Base-by-base conservation (phyloP, 2,797 vertebrate genomes). In the Tapirus indicus region DNA sequence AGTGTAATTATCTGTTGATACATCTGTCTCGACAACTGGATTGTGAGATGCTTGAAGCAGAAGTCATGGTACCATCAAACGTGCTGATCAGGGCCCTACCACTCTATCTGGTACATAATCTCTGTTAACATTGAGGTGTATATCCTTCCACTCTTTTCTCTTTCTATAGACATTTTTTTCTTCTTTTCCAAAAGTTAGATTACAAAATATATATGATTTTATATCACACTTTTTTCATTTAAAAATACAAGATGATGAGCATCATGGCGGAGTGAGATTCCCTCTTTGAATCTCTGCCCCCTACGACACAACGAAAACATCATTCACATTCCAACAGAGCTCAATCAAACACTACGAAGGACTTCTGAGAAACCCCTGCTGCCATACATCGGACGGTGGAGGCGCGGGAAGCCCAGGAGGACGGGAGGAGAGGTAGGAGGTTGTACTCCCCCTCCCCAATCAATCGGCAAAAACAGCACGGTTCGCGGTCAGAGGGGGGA, bases 161-260 rank as follows among this genome's bases (percentile, higher is more conserved):
- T 85, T 68, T 74, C 64, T 64, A 64, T 41, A 64, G 54, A 85
- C 25, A 92, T 27, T 69, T 80, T 80, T 91, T 79, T 69, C 17
- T 82, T 82, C 21, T 84, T 94, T 93, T 80, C 12, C 9, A 94
- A 97, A 96, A 92, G 32, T 52, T 10, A 79, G 52, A 62, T 56
- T 58, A 92, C 35, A 95, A 96, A 96, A 71, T 86, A 72, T 25
- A 27, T 17, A 35, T 29, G n/a, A 84, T 69, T 88, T 89, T 35
- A 68, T 69, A 84, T 41, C 13, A 11, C 64, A 29, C 29, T 80
- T 82, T 86, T 93, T 88, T 91, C 47, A 88, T 35, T 86, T 41
- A 88, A 89, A 92, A 62, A 88, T 79, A 41, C 54, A 93, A 62
- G 27, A 82, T 29, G 60, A 91, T n/a, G n/a, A n/a, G n/a, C n/a